Evolutionary conservation across 2,797 vertebrate genomes (phyloP), one percentile per base, ranked within the genome.

Genomic region (Chiroxiphia lanceolata): DNA sequence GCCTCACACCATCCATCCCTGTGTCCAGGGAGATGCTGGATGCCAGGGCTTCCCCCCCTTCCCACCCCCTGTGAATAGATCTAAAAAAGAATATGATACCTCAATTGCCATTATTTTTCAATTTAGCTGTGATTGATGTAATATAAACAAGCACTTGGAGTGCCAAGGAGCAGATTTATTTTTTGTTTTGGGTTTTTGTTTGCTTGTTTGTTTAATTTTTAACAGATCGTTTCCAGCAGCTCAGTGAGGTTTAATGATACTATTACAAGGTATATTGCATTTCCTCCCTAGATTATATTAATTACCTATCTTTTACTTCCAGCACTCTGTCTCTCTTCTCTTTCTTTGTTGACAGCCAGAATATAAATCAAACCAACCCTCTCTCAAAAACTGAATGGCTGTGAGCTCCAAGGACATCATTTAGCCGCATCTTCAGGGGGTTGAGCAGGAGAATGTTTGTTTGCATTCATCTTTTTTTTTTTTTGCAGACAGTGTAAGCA

Each of bases 301-400:
- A 95, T 94, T 90, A 92, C 67, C 36, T 88, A 15, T 42, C 38
- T 90, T 92, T 60, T 77, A 90, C 60, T 95, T 89, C 56, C 75
- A 92, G 81, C 19, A 57, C 42, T 64, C 40, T 83, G 13, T 70
- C 44, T 92, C 53, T 68, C 56, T 53, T 74, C 36, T 80, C n/a
- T 70, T 44, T 81, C 51, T 80, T 70, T 89, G 60, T 71, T 93
- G 68, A 64, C 83, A 92, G 77, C 34, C 59, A 74, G 61, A 78
- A 75, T 71, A 81, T 63, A 94, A 96, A 96, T 95, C 48, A 93
- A 65, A 76, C 10, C 4, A 64, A 92, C 56, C 42, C 60, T 75
- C 45, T 84, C 64, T 74, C 27, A 88, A 56, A 94, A 85, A 25
- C 8, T 25, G 86, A 87, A 74, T 54, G 70, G 86, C 78, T 67